A percentile compares a stretch with the other conserved stretches of the same genome.
Conservation (phyloP, 2,113 vertebrate species). For the Sinocyclocheilus anophthalmus region DNA sequence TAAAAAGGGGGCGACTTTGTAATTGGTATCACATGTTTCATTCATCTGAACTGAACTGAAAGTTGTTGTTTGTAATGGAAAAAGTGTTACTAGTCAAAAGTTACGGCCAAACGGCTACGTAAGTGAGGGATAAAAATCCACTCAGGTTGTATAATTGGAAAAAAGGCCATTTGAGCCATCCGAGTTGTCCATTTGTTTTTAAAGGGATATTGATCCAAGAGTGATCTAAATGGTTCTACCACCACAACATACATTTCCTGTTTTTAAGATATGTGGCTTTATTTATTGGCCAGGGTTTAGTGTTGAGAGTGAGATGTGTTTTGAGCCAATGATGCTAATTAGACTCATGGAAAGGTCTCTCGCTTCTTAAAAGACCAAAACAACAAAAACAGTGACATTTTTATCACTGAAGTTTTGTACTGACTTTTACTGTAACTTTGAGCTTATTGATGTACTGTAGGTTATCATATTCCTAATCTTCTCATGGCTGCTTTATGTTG, state of each 20-base stretch:
- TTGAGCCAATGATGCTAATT: conserved; percentile 30
- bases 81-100: conserved; percentile 62
- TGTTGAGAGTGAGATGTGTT: conserved; percentile 66
- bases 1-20: conserved; percentile 12
- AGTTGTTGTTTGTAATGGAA: conserved; percentile 25
- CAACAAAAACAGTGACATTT: neutral
- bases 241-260: conserved; percentile 75
- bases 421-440: neutral
- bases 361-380: neutral
- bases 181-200: conserved; percentile 78
- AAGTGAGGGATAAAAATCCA: conserved; percentile 68
- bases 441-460: conserved; percentile 6
- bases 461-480: conserved; percentile 26
- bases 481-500: neutral
- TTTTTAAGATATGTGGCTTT: conserved; percentile 70
- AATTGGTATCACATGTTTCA: conserved; percentile 51
- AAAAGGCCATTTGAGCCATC: conserved; percentile 75
- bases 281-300: conserved; percentile 70
- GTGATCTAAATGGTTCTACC: conserved; percentile 77
- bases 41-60: conserved; percentile 44
- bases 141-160: conserved; percentile 74
- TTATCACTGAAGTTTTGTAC: neutral
- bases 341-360: neutral
- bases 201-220: conserved; percentile 73
- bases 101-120: conserved; percentile 60